phyloP scores from a whole-genome alignment of 2,797 vertebrate genomes.

The Sternarchorhynchus goeldii region DNA sequence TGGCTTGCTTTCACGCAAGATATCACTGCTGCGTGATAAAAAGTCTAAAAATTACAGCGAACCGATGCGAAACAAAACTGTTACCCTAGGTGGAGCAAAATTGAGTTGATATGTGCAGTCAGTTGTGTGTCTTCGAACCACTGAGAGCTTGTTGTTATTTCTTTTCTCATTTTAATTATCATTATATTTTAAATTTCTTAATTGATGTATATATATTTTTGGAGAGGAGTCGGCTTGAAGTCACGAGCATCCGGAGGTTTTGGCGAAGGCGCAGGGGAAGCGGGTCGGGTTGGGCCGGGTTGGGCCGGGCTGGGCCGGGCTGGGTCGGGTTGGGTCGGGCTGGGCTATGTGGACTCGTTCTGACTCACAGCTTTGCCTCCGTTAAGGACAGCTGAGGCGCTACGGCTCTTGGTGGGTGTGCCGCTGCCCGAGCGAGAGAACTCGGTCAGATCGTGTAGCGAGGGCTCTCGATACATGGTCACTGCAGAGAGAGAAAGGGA shows the following conservation, averaged over 20 bases:
- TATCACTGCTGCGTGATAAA: constrained; percentile 43
- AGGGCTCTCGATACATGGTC: constrained; percentile 99
- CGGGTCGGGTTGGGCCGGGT: constrained; percentile 75
- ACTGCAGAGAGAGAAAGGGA: constrained; percentile 79
- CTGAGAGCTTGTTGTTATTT: constrained; percentile 68
- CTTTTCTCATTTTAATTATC: constrained; percentile 8
- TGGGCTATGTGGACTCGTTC: constrained; percentile 97
- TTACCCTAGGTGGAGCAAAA: constrained; percentile 38
- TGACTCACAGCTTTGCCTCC: constrained; percentile 99
- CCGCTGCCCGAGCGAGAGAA: constrained; percentile 97
- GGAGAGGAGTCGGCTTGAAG: constrained; percentile 88
- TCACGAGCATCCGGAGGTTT: constrained; percentile 94
- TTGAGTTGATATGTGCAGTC: constrained; percentile 51
- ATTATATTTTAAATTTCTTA: neutral
- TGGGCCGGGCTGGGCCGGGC: constrained; percentile 65
- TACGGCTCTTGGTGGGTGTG: constrained; percentile 98
- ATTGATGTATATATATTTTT: constrained; percentile 35
- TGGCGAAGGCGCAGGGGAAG: constrained; percentile 79
- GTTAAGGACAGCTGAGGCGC: constrained; percentile 94
- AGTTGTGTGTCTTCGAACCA: constrained; percentile 79
- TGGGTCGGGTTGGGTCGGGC: constrained; percentile 74
- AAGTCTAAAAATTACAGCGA: constrained; percentile 38
- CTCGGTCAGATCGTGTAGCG: constrained; percentile 97
- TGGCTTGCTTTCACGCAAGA: constrained; percentile 38
- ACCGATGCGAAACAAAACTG: constrained; percentile 32